Evolutionary conservation across 2,113 vertebrate species (phyloP).

Genomic region (Prionailurus bengalensis): DNA sequence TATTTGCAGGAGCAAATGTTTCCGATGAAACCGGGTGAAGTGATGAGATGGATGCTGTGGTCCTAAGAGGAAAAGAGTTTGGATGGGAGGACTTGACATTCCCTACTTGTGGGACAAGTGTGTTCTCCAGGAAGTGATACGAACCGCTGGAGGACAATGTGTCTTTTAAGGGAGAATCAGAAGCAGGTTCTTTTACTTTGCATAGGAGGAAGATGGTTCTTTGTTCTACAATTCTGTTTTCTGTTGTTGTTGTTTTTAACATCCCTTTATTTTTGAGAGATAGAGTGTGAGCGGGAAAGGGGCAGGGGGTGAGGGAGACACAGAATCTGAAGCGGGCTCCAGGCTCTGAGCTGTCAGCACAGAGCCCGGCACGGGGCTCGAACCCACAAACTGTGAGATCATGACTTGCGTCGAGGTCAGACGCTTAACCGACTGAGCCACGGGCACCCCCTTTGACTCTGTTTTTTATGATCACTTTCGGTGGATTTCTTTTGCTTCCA

Average conservation of each 20-base stretch:
- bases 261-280: no score
- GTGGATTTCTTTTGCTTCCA: not conserved
- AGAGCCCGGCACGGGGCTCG: fast-evolving
- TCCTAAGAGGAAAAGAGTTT: not conserved
- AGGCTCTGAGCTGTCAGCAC: no score
- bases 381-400: no score
- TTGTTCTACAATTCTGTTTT: not conserved
- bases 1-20: not conserved
- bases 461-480: not conserved
- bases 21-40: not conserved
- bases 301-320: no score
- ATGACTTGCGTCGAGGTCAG: no score
- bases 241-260: not conserved
- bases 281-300: no score
- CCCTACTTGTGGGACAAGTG: not conserved
- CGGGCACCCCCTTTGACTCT: not conserved
- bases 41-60: not conserved
- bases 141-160: not conserved
- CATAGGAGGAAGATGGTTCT: not conserved
- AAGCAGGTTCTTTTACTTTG: not conserved
- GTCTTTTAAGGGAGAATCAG: not conserved
- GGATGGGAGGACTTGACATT: not conserved
- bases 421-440: no score
- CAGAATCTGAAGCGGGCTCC: no score
- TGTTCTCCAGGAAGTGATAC: not conserved